Percentiles rank a stretch among this genome's conserved stretches.
These are phyloP conservation scores for Echeneis naucrates DNA, from an alignment of 2,797 vertebrate species.

Conservation along the genomic window DNA sequence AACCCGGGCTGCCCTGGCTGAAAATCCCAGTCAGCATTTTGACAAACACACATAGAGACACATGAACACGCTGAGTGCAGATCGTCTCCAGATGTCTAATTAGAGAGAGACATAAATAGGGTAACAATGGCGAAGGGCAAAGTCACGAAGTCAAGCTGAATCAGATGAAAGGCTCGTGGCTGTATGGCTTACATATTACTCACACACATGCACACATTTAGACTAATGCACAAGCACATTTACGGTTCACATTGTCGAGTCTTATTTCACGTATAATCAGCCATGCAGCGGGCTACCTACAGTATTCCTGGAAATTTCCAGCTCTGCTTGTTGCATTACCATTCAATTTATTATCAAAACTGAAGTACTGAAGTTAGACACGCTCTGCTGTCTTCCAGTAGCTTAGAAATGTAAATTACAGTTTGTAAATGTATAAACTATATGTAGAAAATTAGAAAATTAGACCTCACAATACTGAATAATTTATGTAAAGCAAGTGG, in stretches of 20 bases:
- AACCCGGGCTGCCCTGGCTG: conserved; percentile 30
- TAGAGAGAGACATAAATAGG: conserved; percentile 71
- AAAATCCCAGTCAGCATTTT: conserved; percentile 62
- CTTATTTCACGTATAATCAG: background rate
- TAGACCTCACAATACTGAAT: too few species aligned
- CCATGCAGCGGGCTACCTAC: background rate
- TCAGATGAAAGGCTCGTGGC: conserved; percentile 56
- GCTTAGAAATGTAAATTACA: too few species aligned
- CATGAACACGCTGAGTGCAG: conserved; percentile 48
- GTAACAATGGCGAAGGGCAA: conserved; percentile 50
- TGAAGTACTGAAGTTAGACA: too few species aligned
- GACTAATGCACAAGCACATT: background rate
- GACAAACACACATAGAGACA: conserved; percentile 47
- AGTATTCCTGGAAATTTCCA: background rate
- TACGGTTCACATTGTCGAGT: background rate
- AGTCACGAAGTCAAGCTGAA: conserved; percentile 45
- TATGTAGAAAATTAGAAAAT: too few species aligned
- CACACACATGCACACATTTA: background rate
- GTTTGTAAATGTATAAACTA: too few species aligned
- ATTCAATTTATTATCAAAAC: too few species aligned
- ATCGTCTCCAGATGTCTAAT: conserved; percentile 80
- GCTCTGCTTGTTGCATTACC: background rate
- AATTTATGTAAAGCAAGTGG: too few species aligned
- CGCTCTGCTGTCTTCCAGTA: too few species aligned
- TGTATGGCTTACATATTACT: conserved; percentile 20